phyloP scores from a whole-genome alignment of 1,140 invertebrate species.

The Pissodes strobi region DNA sequence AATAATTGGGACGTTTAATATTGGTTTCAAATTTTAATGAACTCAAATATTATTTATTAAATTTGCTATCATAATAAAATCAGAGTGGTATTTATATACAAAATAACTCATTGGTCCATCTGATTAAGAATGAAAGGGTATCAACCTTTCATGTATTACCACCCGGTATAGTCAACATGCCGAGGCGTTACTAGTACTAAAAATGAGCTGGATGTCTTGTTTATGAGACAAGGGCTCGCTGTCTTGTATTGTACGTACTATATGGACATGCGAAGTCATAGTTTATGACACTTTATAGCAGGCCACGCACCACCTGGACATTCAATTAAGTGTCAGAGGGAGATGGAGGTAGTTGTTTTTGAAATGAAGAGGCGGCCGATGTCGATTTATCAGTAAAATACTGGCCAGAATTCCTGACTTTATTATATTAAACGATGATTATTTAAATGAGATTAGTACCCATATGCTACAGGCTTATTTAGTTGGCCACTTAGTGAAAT shows the following conservation, averaged over 20 bases:
- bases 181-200: conserved; percentile 42
- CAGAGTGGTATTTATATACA: no score
- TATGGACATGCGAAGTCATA: conserved; percentile 49
- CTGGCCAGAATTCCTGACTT: conserved; percentile 22
- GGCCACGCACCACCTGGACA: conserved; percentile 46
- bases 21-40: no score
- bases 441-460: conserved; percentile 23
- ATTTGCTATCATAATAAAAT: no score
- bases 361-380: conserved; percentile 32
- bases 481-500: neutral
- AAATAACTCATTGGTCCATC: no score
- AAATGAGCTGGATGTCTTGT: conserved; percentile 49
- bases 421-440: conserved; percentile 17
- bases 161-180: conserved; percentile 39
- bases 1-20: no score
- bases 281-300: conserved; percentile 47
- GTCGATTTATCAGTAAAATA: conserved; percentile 35
- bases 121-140: neutral
- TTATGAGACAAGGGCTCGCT: conserved; percentile 44
- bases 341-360: conserved; percentile 29
- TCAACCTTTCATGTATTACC: neutral
- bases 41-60: no score
- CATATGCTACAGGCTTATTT: neutral
- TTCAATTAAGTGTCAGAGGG: conserved; percentile 38
- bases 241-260: conserved; percentile 51